Evolutionary conservation across 1,140 invertebrate genomes (phyloP), one percentile per base, ranked within the genome.

Genomic region (Drosophila lacteicornis): DNA sequence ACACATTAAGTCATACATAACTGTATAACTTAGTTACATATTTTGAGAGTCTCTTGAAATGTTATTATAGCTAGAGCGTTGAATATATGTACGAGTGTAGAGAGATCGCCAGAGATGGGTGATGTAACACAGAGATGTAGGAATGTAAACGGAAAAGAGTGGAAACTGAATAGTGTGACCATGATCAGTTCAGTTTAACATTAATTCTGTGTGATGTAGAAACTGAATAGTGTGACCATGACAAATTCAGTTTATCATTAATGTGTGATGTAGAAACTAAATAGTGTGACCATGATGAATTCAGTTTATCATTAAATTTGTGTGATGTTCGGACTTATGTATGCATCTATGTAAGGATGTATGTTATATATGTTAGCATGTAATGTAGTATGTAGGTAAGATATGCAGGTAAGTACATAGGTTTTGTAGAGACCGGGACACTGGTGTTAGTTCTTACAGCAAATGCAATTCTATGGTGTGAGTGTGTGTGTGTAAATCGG

Each of bases 301-400:
- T 45, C 67, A 68, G 38, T 36, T 38, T 42, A 57, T 50, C 17
- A 12, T 66, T 42, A 38, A 69, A 46, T 49, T 38, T 45, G 51
- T 71, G 69, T 73, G 38, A 73, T 71, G 53, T 73, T 19, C 47
- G 33, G 68, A 53, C n/a, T 13, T 47, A 47, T 69, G 69, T 58
- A 50, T 61, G 68, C 68, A 75, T 75, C 69, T 75, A 63, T 47
- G 42, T 75, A 70, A 50, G 53, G 40, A 51, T 36, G 33, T 62
- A 49, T 67, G 38, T 50, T 53, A 74, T 43, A 12, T 38, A 66
- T 38, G 55, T 49, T 33, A 60, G 43, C 22, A 74, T 69, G 36
- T 40, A 69, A 69, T 53, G 47, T 61, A 42, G 33, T 43, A 65
- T 65, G 56, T 38, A 47, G 13, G 30, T 51, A 57, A 15, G 51